A percentile compares a stretch with the other conserved stretches of the same genome.
Conservation (phyloP, 2,797 vertebrate genomes). For the Eurystomus glaucurus region DNA sequence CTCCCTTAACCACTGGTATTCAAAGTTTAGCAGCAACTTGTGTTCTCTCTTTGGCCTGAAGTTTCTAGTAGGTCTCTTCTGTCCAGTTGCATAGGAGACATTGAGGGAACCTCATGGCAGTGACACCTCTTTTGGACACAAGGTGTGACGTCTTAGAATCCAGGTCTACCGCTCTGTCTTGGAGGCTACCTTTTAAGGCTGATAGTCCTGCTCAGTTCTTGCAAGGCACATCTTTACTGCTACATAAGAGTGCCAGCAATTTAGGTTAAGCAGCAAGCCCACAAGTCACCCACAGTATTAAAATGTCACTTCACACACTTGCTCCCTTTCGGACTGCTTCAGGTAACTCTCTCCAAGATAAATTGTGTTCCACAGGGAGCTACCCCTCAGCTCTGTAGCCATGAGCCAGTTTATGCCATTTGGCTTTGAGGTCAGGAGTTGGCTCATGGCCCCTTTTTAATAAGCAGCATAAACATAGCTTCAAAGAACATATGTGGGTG, state of each 20-base stretch:
- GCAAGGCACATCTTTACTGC: not conserved
- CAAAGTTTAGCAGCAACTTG: not conserved
- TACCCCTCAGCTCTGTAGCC: not conserved
- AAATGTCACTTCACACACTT: not conserved
- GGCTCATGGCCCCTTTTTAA: conserved; percentile 14
- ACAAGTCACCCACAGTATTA: not conserved
- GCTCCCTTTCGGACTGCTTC: not conserved
- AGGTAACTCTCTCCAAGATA: not conserved
- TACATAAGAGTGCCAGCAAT: not conserved
- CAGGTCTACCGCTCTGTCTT: not conserved
- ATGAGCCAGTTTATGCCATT: not conserved
- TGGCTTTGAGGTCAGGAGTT: not conserved
- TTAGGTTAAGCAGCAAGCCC: not conserved
- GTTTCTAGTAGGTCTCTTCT: not conserved
- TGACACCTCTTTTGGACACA: not conserved
- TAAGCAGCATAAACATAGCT: conserved; percentile 2
- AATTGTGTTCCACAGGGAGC: not conserved
- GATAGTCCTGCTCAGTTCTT: not conserved
- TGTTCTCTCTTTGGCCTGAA: not conserved
- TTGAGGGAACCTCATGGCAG: not conserved
- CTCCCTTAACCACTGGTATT: not conserved
- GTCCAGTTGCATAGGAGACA: not conserved
- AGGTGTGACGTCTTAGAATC: not conserved
- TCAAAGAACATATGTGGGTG: conserved; percentile 43
- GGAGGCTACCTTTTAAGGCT: not conserved